Base-by-base conservation (phyloP, 2,797 vertebrate genomes). In the Centropyge bicolor region DNA sequence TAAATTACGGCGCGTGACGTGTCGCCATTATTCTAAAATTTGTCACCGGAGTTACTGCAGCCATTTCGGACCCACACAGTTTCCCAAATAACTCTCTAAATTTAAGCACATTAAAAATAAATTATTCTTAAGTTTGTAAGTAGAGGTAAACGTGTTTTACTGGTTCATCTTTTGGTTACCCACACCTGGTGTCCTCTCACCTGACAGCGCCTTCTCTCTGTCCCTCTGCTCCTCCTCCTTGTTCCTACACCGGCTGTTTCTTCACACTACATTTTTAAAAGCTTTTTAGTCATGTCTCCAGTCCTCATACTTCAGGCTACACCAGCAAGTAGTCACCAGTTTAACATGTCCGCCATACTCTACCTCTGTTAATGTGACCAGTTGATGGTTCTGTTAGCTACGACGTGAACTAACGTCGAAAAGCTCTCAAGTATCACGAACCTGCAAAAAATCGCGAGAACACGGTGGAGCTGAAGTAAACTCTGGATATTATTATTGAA, bases 391-490 rank as follows among this genome's bases (percentile, higher is more conserved):
- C 6, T 5, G 3, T 46, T 16, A 35, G 41, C 27, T 3, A 1
- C 1, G 14, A 6, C 22, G 16, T 13, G 22, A 35, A 3, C 49
- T 19, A 27, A 43, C 12, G 12, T 14, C 22, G 4, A 41, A 54
- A 17, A 20, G 31, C 17, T 54, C 8, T 38, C 20, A 56, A 69
- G 9, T 31, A 24, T 56, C 38, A 13, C 12, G 3, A 17, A 63
- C 9, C 7, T 9, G 4, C 17, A 62, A 27, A 43, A 31, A 13
- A 40, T 27, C 22, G 24, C 19, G 13, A 35, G 38, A 48, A 38
- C 27, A 3, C 0, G 14, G 5, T 16, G 12, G 5, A 10, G 6
- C 2, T 16, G 13, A 8, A 19, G 8, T 12, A 19, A 27, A 7
- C 1, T 0, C 48, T 38, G 46, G 1, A 10, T 38, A 22, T 22